Percentiles rank a stretch among this genome's conserved stretches.
Evolutionary conservation across 35 echinoderm and acorn worm species (phyloP).

Genomic region (Anneissia japonica): DNA sequence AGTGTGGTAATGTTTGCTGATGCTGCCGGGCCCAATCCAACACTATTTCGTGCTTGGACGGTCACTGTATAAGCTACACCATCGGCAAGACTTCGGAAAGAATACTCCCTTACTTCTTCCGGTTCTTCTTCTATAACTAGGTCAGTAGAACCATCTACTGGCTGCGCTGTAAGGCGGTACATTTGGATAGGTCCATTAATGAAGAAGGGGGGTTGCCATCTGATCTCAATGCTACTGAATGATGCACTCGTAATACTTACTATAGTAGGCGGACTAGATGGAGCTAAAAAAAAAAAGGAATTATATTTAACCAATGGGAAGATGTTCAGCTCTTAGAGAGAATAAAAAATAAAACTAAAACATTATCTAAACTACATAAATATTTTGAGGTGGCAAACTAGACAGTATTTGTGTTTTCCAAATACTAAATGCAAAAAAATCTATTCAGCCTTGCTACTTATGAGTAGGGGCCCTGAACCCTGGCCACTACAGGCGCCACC

Average conservation of each 20-base stretch:
- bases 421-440: no score
- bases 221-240: neutral
- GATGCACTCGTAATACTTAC: neutral
- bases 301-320: neutral
- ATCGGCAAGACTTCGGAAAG: neutral
- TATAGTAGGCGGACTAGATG: neutral
- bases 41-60: neutral
- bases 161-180: neutral
- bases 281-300: neutral
- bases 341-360: no score
- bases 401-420: no score
- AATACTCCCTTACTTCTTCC: neutral
- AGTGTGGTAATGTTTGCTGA: neutral
- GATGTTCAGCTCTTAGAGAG: no score
- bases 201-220: neutral
- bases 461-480: no score
- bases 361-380: no score
- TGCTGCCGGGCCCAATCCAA: neutral
- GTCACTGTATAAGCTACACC: neutral
- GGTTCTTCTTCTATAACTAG: neutral
- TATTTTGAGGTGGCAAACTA: no score
- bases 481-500: no score
- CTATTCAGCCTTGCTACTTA: no score
- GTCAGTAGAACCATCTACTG: neutral
- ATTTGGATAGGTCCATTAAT: neutral